These are phyloP conservation scores for Hydractinia echinata DNA, from an alignment of 30 jellyfish, hydroid and myxozoan genomes.

Conservation along the genomic window DNA sequence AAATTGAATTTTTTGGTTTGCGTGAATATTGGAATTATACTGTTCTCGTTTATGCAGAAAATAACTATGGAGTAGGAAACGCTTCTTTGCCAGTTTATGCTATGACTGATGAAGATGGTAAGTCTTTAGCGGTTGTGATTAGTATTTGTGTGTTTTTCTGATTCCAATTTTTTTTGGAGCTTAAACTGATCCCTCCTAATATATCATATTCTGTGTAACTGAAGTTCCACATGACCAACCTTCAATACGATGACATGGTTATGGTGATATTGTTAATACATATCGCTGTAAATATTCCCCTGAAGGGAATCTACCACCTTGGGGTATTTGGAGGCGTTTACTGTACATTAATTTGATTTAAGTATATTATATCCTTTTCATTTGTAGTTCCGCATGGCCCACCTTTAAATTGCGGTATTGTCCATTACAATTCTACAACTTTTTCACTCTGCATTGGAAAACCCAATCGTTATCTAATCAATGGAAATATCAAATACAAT, in stretches of 20 bases:
- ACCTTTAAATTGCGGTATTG: background rate
- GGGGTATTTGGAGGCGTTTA: no score
- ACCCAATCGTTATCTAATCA: background rate
- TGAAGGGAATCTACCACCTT: no score
- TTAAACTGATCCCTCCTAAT: no score
- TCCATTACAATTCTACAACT: slow-evolving; percentile 3
- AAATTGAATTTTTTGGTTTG: slow-evolving; percentile 3
- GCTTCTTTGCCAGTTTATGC: background rate
- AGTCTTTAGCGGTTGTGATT: no score
- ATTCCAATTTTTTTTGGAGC: no score
- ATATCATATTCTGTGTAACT: no score
- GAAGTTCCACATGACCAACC: no score
- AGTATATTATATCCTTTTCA: background rate
- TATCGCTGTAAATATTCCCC: no score
- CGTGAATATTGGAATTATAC: slow-evolving; percentile 27
- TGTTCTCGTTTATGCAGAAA: slow-evolving; percentile 7
- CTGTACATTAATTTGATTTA: background rate
- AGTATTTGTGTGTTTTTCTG: no score
- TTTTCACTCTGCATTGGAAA: background rate
- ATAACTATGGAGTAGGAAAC: slow-evolving; percentile 4
- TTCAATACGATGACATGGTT: no score
- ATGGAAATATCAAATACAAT: background rate
- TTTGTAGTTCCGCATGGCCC: slow-evolving; percentile 12
- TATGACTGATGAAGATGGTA: slow-evolving; percentile 21
- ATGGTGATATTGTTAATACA: no score